Evolutionary conservation across 1,140 invertebrate species (phyloP).

Genomic region (Formica selysi): DNA sequence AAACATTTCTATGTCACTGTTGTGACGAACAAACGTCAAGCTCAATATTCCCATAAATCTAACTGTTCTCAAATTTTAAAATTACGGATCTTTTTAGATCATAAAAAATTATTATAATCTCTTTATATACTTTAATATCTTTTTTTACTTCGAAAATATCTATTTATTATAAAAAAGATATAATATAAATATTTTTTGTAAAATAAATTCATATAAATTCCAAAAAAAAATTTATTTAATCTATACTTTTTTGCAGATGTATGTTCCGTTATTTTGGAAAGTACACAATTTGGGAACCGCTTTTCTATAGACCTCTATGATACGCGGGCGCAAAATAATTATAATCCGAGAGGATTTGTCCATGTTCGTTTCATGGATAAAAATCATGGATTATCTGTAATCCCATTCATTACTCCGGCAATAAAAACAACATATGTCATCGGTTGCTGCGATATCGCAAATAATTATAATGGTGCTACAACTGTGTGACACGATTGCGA

Average conservation of each 20-base stretch:
- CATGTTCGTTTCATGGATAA: conserved; percentile 14
- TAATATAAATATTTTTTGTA: not conserved
- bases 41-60: not conserved
- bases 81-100: not conserved
- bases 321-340: not conserved
- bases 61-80: not conserved
- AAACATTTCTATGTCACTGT: conserved; percentile 10
- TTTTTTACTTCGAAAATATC: not conserved
- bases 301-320: not conserved
- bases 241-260: not conserved
- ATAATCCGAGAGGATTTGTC: conserved; percentile 35
- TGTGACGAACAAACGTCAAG: not conserved
- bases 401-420: conserved; percentile 4
- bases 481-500: conserved; percentile 12
- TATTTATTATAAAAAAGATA: not conserved
- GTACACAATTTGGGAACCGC: not conserved
- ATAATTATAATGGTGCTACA: conserved; percentile 42
- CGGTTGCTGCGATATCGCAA: not conserved
- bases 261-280: not conserved
- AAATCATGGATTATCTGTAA: conserved; percentile 20
- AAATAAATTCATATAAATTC: conserved; percentile 21
- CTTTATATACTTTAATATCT: not conserved
- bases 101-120: not conserved
- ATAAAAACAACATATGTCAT: conserved; percentile 37
- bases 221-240: conserved; percentile 2